Evolutionary conservation across 2,888 invertebrate species (phyloP).

Genomic region (Lasioglossum malachurum): DNA sequence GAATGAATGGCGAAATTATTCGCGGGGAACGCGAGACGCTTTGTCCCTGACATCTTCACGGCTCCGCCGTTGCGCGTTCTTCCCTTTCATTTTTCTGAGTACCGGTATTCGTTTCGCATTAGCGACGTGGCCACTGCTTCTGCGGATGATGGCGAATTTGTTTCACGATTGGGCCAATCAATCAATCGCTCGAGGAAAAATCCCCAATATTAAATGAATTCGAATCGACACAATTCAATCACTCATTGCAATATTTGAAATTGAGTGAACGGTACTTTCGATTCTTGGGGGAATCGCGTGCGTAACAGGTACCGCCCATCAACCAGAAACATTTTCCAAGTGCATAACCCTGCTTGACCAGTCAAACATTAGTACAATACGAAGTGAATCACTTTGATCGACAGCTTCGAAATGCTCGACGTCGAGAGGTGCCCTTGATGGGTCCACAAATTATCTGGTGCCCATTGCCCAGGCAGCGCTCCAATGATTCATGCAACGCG

Average conservation of each 20-base stretch:
- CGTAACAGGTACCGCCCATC: neutral
- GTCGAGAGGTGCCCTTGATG: conserved; percentile 7
- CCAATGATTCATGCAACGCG: conserved; percentile 5
- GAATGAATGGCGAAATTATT: conserved; percentile 69
- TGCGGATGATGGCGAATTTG: conserved; percentile 18
- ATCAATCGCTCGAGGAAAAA: neutral
- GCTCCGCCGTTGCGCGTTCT: conserved; percentile 46
- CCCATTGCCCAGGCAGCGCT: neutral
- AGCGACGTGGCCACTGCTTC: neutral
- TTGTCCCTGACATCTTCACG: conserved; percentile 67
- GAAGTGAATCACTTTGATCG: conserved; percentile 5
- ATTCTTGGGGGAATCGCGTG: neutral
- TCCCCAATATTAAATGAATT: neutral
- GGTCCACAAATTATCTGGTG: conserved; percentile 5
- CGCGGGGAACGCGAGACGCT: conserved; percentile 53
- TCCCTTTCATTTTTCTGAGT: conserved; percentile 41
- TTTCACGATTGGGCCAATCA: neutral
- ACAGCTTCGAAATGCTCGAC: conserved; percentile 1
- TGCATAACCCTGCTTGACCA: neutral
- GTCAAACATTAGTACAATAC: neutral
- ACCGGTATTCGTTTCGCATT: conserved; percentile 42
- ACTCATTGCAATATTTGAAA: too few species aligned
- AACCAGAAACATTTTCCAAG: neutral
- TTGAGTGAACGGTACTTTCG: too few species aligned
- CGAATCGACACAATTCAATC: too few species aligned